These are phyloP conservation scores for Spilarctia lutea DNA, from an alignment of 2,888 invertebrate species.

Conservation along the genomic window DNA sequence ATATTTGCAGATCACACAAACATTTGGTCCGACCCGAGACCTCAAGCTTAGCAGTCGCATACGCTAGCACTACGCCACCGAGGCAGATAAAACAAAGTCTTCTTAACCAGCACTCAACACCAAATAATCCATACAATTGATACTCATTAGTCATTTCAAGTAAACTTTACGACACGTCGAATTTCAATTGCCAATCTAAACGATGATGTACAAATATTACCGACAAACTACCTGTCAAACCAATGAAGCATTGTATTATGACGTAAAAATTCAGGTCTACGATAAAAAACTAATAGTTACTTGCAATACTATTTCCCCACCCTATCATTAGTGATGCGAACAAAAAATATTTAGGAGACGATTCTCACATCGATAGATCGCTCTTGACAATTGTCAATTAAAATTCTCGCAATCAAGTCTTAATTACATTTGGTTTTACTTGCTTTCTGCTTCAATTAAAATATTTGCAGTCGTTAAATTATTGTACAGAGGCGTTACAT, in stretches of 20 bases:
- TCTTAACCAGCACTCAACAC: background rate
- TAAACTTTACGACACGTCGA: background rate
- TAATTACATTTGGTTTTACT: conserved; percentile 67
- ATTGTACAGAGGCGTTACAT: conserved; percentile 42
- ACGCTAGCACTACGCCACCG: too few relatives aligned
- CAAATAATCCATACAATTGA: background rate
- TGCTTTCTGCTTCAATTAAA: conserved; percentile 63
- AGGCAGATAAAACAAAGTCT: too few relatives aligned
- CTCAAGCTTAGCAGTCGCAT: too few relatives aligned
- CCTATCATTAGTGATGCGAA: conserved; percentile 36
- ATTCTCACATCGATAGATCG: conserved; percentile 59
- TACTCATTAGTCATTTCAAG: background rate
- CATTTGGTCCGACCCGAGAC: too few relatives aligned
- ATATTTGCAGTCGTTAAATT: conserved; percentile 61
- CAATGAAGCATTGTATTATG: conserved; percentile 40
- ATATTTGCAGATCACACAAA: too few relatives aligned
- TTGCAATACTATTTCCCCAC: conserved; percentile 40
- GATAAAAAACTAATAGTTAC: conserved; percentile 32
- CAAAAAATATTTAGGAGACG: conserved; percentile 56
- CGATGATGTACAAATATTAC: conserved; percentile 41
- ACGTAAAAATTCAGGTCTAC: conserved; percentile 38
- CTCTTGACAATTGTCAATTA: conserved; percentile 70
- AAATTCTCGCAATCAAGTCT: conserved; percentile 73
- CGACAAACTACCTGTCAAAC: conserved; percentile 39
- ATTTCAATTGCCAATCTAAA: conserved; percentile 18